Conservation (phyloP, 2,888 invertebrate genomes). For the Silvanus unidentatus region DNA sequence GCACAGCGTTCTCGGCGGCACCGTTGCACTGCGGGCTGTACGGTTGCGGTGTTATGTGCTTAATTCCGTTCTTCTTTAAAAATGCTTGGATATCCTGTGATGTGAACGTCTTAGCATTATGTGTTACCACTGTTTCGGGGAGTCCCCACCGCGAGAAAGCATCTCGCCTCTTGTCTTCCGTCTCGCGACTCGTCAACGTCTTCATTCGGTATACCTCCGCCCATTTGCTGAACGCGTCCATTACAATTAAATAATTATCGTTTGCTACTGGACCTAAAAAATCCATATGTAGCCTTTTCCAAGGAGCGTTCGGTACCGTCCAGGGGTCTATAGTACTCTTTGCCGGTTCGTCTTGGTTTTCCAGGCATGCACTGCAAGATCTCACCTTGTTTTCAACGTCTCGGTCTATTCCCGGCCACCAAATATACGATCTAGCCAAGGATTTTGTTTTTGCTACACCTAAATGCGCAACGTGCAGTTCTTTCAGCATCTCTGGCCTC, state of each 20-base stretch:
- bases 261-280: background rate
- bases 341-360: background rate
- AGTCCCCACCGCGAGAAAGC: constrained; percentile 2
- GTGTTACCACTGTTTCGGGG: background rate
- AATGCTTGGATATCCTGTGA: background rate
- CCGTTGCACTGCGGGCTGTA: too few species aligned
- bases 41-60: too few species aligned
- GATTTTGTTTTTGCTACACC: background rate
- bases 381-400: constrained; percentile 7
- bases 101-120: background rate
- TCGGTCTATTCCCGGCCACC: constrained; percentile 8
- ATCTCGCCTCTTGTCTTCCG: background rate
- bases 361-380: background rate
- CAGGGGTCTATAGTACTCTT: background rate
- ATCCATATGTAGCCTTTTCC: background rate
- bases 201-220: background rate
- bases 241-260: constrained; percentile 2
- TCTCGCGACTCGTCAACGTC: background rate
- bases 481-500: background rate
- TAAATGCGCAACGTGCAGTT: background rate
- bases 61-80: too few species aligned
- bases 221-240: constrained; percentile 6
- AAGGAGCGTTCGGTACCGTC: background rate
- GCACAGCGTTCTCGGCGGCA: too few species aligned
- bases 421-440: background rate